Conservation (phyloP, 1,140 invertebrate genomes). For the Holotrichia oblita region DNA sequence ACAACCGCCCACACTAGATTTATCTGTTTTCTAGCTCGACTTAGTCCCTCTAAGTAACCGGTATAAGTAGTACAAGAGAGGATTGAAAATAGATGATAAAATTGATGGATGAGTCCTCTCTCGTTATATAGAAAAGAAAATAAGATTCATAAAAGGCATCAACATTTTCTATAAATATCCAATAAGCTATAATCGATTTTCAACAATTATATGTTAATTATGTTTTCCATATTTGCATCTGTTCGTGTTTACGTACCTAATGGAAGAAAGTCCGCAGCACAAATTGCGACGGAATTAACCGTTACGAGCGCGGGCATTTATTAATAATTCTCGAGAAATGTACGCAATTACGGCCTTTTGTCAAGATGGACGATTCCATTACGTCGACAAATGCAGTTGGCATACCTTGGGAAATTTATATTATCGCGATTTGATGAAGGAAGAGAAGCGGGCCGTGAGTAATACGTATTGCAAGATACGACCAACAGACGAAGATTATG, state of each 20-base stretch:
- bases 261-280: conserved; percentile 9
- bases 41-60: too few species aligned
- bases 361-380: conserved; percentile 20
- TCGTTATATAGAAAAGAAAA: neutral
- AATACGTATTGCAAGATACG: neutral
- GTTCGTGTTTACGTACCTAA: conserved; percentile 6
- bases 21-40: too few species aligned
- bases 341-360: conserved; percentile 27
- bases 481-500: neutral
- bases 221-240: conserved; percentile 1
- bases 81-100: too few species aligned
- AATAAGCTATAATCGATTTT: neutral
- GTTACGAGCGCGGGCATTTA: conserved; percentile 16
- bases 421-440: conserved; percentile 1
- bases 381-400: neutral
- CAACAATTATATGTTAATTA: neutral
- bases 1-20: too few species aligned
- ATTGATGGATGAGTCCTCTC: neutral
- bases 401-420: neutral
- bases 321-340: conserved; percentile 28
- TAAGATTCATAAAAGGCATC: neutral
- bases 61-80: too few species aligned
- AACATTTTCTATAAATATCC: conserved; percentile 1
- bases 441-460: neutral
- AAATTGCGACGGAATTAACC: conserved; percentile 6